A percentile compares a stretch with the other conserved stretches of the same genome.
Evolutionary conservation across 2,888 invertebrate genomes (phyloP).

Genomic region (Geophilus truncorum): DNA sequence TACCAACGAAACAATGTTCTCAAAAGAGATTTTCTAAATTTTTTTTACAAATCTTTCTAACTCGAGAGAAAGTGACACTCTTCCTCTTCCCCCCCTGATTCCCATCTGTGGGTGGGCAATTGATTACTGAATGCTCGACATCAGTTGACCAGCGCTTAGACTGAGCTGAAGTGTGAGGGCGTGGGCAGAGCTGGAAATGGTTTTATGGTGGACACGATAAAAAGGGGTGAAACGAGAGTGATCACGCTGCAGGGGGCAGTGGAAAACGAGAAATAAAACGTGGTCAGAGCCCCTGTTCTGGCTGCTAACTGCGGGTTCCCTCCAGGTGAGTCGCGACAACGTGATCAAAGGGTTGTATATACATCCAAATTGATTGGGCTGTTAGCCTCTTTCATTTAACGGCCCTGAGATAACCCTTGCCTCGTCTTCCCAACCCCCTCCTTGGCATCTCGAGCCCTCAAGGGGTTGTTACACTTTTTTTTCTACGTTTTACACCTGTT

Average conservation of each 20-base stretch:
- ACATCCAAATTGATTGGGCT: conserved; percentile 6
- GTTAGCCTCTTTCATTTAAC: not conserved
- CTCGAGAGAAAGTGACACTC: too few relatives aligned
- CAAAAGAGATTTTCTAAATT: too few relatives aligned
- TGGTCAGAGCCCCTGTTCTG: not conserved
- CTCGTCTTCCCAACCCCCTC: not conserved
- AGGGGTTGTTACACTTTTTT: not conserved
- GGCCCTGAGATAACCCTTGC: not conserved
- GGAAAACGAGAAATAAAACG: not conserved
- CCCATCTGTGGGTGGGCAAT: not conserved
- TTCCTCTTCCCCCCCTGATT: too few relatives aligned
- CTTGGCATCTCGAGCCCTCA: not conserved
- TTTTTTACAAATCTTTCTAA: too few relatives aligned
- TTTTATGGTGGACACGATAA: not conserved
- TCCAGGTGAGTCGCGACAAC: not conserved
- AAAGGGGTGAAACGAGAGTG: conserved; percentile 11
- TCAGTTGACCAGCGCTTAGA: not conserved
- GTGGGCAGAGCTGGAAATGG: conserved; percentile 4
- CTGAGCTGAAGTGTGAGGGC: not conserved
- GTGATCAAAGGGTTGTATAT: conserved; percentile 22
- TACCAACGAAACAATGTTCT: too few relatives aligned
- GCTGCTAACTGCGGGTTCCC: not conserved
- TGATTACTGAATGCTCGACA: not conserved
- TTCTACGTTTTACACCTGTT: not conserved
- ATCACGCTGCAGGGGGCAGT: not conserved